Conservation (phyloP, 53 echinoderm and acorn worm species). For the Hippasteria phrygiana region DNA sequence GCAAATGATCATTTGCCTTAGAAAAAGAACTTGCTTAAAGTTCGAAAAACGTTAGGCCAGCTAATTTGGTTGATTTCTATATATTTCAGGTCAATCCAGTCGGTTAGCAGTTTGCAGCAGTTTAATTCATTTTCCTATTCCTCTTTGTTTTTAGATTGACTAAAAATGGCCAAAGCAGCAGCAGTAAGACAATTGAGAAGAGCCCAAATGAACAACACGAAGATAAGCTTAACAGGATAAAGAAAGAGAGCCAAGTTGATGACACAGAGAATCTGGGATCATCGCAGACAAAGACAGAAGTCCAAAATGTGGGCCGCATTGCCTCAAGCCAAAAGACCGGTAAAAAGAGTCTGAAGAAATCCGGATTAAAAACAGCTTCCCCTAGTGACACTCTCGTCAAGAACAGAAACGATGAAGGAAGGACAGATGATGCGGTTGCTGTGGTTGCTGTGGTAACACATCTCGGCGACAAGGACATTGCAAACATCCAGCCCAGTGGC, state of each 20-base stretch:
- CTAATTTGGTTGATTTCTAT: no score
- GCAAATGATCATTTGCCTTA: no score
- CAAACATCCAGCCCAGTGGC: neutral
- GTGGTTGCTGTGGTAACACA: neutral
- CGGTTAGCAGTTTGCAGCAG: neutral
- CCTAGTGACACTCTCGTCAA: neutral
- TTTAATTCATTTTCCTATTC: neutral
- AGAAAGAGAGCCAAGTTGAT: neutral
- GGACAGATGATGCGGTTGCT: neutral
- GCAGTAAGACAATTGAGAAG: neutral
- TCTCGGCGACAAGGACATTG: neutral
- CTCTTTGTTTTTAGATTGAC: slow-evolving; percentile 7
- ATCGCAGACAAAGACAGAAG: neutral
- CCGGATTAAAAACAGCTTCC: neutral
- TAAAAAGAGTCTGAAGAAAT: neutral
- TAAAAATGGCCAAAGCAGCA: neutral
- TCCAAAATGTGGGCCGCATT: neutral
- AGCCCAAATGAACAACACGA: neutral
- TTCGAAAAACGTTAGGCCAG: no score
- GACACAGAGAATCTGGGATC: neutral
- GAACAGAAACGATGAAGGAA: neutral
- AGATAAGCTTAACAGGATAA: neutral
- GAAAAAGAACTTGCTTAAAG: no score
- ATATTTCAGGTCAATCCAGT: no score
- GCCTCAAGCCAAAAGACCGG: neutral